These are phyloP conservation scores for Eristalis tenax DNA, from an alignment of 2,888 invertebrate species.

Conservation along the genomic window DNA sequence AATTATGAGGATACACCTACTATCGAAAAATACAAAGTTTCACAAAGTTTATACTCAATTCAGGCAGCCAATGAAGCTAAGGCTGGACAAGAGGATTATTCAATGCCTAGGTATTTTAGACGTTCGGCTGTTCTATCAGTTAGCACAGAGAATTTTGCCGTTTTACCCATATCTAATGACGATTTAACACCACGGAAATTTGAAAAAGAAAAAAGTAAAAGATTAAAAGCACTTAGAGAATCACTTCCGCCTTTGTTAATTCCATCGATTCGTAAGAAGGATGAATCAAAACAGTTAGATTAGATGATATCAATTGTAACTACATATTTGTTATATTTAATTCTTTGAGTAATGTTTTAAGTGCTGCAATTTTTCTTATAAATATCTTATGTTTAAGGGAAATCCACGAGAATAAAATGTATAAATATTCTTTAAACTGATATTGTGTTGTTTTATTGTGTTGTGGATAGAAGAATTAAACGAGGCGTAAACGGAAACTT, in stretches of 20 bases:
- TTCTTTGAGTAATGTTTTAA: not conserved
- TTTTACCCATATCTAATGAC: slow-evolving; percentile 75
- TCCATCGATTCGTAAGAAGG: slow-evolving; percentile 75
- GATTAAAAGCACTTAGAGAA: slow-evolving; percentile 79
- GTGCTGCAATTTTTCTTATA: not conserved
- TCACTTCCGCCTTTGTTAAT: slow-evolving; percentile 80
- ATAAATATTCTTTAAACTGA: not conserved
- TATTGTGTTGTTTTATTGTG: not conserved
- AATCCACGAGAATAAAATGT: not conserved
- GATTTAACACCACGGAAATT: slow-evolving; percentile 75
- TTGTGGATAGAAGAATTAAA: too few relatives aligned
- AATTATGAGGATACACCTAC: slow-evolving; percentile 81
- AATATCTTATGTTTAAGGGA: too few relatives aligned
- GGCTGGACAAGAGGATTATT: slow-evolving; percentile 83
- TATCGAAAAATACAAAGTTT: slow-evolving; percentile 80
- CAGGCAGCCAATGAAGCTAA: slow-evolving; percentile 82
- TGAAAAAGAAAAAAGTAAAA: slow-evolving; percentile 79
- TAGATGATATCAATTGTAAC: slow-evolving; percentile 15
- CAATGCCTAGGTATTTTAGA: slow-evolving; percentile 85
- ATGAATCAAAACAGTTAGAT: slow-evolving; percentile 70
- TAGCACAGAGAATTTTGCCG: slow-evolving; percentile 76
- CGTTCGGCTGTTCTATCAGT: slow-evolving; percentile 79
- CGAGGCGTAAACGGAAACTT: too few relatives aligned
- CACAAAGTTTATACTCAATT: slow-evolving; percentile 81
- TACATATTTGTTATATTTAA: not conserved